Evolutionary conservation across 1,140 invertebrate genomes (phyloP).

Genomic region (Lepidotrigona ventralis): DNA sequence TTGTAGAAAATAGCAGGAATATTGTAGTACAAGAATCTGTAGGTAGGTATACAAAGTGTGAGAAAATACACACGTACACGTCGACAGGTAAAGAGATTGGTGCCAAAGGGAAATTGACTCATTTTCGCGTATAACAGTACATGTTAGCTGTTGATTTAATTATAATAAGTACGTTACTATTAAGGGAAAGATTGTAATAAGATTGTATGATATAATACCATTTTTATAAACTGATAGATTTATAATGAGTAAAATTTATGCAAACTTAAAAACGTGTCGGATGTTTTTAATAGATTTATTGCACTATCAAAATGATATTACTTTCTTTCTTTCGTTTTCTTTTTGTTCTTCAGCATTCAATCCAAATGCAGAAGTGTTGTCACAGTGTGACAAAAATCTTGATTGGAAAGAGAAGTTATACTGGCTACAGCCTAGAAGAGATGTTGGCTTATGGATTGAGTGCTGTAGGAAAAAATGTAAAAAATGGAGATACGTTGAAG

Average conservation of each 20-base stretch:
- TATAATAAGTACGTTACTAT: constrained; percentile 32
- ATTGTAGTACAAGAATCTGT: constrained; percentile 18
- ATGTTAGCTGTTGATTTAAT: constrained; percentile 46
- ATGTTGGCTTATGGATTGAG: constrained; percentile 82
- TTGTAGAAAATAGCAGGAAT: background rate
- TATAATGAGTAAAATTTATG: constrained; percentile 44
- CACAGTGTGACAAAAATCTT: background rate
- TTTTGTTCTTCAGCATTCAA: constrained; percentile 17
- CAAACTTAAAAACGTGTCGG: background rate
- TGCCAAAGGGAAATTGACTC: constrained; percentile 51
- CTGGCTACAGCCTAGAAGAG: constrained; percentile 79
- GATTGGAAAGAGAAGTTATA: constrained; percentile 49
- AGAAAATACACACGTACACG: background rate
- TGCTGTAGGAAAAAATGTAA: constrained; percentile 81
- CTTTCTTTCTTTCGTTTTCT: background rate
- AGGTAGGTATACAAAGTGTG: constrained; percentile 20
- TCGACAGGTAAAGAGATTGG: constrained; percentile 23
- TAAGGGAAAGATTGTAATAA: constrained; percentile 45
- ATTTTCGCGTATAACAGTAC: constrained; percentile 64
- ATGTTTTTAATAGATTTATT: constrained; percentile 7
- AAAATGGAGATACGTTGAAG: constrained; percentile 81
- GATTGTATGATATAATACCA: constrained; percentile 41
- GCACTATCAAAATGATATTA: background rate
- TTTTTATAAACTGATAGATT: constrained; percentile 34
- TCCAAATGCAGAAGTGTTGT: constrained; percentile 4